Base-by-base conservation (phyloP, 2,113 vertebrate species). In the Entosphenus tridentatus region DNA sequence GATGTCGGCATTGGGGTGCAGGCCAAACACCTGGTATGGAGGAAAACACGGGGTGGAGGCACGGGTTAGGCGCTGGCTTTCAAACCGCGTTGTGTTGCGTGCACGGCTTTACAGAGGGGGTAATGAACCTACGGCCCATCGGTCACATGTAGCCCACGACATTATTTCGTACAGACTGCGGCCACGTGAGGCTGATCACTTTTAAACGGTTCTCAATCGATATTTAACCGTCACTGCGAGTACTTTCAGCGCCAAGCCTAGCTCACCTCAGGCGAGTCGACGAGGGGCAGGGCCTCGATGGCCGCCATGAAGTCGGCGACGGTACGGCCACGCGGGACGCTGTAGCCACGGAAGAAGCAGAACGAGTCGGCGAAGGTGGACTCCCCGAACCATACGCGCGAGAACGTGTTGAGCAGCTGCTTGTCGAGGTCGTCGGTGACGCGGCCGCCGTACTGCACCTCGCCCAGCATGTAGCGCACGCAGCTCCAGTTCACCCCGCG, bases 371-470 rank as follows among this genome's bases (percentile, higher is more conserved):
- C 72, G 73, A 84, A 85, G 70, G 83, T 84, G 74, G 73, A 77
- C 69, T 86, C 84, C 12, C 83, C 81, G 74, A 87, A 87, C 85
- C 84, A 87, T 57, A 85, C 84, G 1, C 69, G 73, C 1, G 84
- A 67, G 16, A 85, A 86, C 0, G 83, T 85, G 18, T 85, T 86
- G 9, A 87, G 81, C 59, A 88, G 79, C 1, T 70, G 74, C 70
- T 86, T 87, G 77, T 88, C 84, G 55, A 83, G 73, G 72, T 86
- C 83, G 9, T 88, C 85, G 0, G 84, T 87, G 2, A 87, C 85
- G 8, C 84, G 78, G 58, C 84, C 85, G 1, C 85, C 84, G 0
- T 88, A 87, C 69, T 85, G 85, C n/a, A 87, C 85, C 74, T 79
- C 77, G 72, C 81, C 84, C 1, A 88, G 74, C 84, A 88, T 87